Evolutionary conservation across 1,140 invertebrate species (phyloP).

Genomic region (Euwallacea similis): DNA sequence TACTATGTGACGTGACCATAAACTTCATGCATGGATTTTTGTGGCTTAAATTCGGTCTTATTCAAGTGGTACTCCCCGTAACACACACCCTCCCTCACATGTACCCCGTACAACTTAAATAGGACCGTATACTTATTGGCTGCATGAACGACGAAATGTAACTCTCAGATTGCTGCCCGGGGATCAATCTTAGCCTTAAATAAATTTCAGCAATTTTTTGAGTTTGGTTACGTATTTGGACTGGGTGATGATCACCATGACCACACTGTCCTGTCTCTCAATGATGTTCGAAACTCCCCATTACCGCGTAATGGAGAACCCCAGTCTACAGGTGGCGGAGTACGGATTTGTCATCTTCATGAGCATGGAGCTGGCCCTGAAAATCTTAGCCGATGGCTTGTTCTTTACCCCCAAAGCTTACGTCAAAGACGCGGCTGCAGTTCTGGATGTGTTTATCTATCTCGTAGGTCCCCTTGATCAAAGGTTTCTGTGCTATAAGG

Average conservation of each 20-base stretch:
- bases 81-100: too few relatives aligned
- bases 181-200: slow-evolving; percentile 2
- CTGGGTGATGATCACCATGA: slow-evolving; percentile 99
- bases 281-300: slow-evolving; percentile 99
- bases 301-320: slow-evolving; percentile 84
- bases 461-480: slow-evolving; percentile 63
- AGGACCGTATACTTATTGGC: too few relatives aligned
- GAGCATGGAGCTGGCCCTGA: slow-evolving; percentile 93
- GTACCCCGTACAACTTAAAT: too few relatives aligned
- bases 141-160: too few relatives aligned
- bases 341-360: slow-evolving; percentile 98
- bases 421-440: slow-evolving; percentile 94
- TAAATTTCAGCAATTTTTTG: slow-evolving; percentile 80
- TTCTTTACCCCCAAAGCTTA: slow-evolving; percentile 99
- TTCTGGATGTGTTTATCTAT: slow-evolving; percentile 97
- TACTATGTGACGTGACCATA: too few relatives aligned
- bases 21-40: too few relatives aligned
- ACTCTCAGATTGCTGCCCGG: too few relatives aligned
- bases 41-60: too few relatives aligned
- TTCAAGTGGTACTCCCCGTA: too few relatives aligned
- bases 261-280: slow-evolving; percentile 94
- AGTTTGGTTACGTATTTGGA: slow-evolving; percentile 98
- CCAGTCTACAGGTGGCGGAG: slow-evolving; percentile 89
- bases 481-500: neutral
- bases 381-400: slow-evolving; percentile 95